Evolutionary conservation across 2,113 vertebrate genomes (phyloP), one percentile per base, ranked within the genome.

Genomic region (Girardinichthys multiradiatus): DNA sequence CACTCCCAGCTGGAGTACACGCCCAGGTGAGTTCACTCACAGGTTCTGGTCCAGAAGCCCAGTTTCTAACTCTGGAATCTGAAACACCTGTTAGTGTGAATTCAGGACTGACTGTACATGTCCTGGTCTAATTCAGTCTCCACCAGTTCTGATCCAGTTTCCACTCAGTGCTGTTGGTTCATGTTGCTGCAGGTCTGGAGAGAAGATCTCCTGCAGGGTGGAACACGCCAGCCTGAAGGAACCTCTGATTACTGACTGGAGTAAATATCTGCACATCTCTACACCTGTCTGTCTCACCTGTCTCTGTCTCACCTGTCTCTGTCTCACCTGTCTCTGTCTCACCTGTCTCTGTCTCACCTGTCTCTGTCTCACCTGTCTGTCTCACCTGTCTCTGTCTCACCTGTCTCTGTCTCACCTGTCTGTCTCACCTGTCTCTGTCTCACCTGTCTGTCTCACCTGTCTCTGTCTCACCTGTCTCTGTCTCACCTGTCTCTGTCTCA

Each of bases 1-100:
- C 85, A 87, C 76, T 87, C 86, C 0, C 65, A 84, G 73, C 80
- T 88, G 82, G 76, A 85, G 80, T 84, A 86, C 79, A 87, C 73
- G 9, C 89, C 84, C 71, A 80, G 48, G 88, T 77, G 48, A 64
- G 74, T 39, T 8, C 35, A 21, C 4, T 1, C 58, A 3, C 48
- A 12, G 68, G 24, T 30, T 15, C 37, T 30, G 14, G 35, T 39
- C 11, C 67, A 29, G 29, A 2, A 57, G 57, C 24, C 10, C n/a
- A 8, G 2, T 1, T 3, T 62, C 59, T 21, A 1, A 19, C 3
- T 3, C 17, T 21, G 30, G 60, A 33, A 1, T 35, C 21, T 33
- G 30, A 24, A 57, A 21, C 19, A 59, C 14, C 26, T 28, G 28
- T 9, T 5, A 64, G n/a, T 28, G 21, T 17, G 6, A 39, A 51